Conservation (phyloP, 2,113 vertebrate genomes). For the Sylvietta virens region DNA sequence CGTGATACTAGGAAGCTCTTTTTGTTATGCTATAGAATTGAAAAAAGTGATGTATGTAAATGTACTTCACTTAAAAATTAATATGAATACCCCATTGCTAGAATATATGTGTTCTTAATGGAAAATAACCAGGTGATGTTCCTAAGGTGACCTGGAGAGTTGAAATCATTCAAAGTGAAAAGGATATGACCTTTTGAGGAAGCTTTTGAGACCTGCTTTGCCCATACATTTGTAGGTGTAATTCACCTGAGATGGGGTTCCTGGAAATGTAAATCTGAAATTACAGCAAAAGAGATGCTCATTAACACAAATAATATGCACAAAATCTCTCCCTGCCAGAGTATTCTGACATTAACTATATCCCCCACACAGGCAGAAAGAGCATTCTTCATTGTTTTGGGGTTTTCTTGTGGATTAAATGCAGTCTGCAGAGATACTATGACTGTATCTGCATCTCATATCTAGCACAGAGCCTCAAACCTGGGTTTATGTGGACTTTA, state of each 20-base stretch:
- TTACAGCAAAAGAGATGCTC: neutral
- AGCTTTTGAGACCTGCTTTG: neutral
- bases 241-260: neutral
- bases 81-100: neutral
- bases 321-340: neutral
- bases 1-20: neutral
- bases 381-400: neutral
- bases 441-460: neutral
- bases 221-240: accelerated
- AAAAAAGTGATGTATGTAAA: neutral
- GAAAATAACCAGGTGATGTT: neutral
- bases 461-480: neutral
- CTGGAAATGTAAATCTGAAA: neutral
- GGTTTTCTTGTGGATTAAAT: neutral
- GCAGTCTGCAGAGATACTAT: accelerated
- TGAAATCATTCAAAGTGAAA: neutral
- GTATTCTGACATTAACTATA: neutral
- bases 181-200: neutral
- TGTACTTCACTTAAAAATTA: neutral
- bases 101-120: neutral
- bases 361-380: neutral
- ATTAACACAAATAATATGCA: neutral
- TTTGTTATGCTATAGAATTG: neutral
- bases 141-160: neutral
- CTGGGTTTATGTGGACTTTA: neutral